Conservation (phyloP, 2,888 invertebrate species). For the Sericinus montela region DNA sequence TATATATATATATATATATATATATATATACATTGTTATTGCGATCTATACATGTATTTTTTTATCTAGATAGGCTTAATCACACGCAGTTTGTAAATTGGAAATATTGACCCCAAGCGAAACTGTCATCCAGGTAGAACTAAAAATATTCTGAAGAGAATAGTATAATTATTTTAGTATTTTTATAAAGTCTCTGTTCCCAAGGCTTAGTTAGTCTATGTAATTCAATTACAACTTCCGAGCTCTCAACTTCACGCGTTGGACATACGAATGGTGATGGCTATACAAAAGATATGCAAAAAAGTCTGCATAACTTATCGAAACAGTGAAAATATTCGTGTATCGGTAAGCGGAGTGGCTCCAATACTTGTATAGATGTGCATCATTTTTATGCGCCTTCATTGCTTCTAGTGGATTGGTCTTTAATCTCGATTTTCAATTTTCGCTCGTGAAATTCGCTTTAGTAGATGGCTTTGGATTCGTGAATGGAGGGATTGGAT, state of each 20-base stretch:
- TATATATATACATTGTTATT: too few relatives aligned
- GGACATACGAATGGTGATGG: slow-evolving; percentile 28
- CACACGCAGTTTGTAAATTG: too few relatives aligned
- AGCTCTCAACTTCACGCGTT: slow-evolving; percentile 19
- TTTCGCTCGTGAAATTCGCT: slow-evolving; percentile 1
- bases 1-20: too few relatives aligned
- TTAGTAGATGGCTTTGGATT: not conserved
- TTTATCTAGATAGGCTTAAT: too few relatives aligned
- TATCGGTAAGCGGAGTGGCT: slow-evolving; percentile 16
- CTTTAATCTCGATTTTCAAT: slow-evolving; percentile 15
- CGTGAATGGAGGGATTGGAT: not conserved
- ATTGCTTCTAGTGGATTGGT: slow-evolving; percentile 8
- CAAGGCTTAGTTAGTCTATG: slow-evolving; percentile 39
- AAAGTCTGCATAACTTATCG: slow-evolving; percentile 52
- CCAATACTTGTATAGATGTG: slow-evolving; percentile 14
- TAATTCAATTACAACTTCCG: slow-evolving; percentile 64
- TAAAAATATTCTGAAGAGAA: too few relatives aligned
- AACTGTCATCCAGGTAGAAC: too few relatives aligned
- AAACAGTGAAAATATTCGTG: slow-evolving; percentile 19
- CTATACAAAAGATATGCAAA: slow-evolving; percentile 48
- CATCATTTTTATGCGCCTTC: slow-evolving; percentile 6
- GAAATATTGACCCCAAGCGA: too few relatives aligned
- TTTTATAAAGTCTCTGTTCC: slow-evolving; percentile 24
- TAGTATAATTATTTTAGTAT: not conserved
- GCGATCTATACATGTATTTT: too few relatives aligned